phyloP scores from a whole-genome alignment of 2,888 invertebrate species.

The Himalopsyche kuldschensis region DNA sequence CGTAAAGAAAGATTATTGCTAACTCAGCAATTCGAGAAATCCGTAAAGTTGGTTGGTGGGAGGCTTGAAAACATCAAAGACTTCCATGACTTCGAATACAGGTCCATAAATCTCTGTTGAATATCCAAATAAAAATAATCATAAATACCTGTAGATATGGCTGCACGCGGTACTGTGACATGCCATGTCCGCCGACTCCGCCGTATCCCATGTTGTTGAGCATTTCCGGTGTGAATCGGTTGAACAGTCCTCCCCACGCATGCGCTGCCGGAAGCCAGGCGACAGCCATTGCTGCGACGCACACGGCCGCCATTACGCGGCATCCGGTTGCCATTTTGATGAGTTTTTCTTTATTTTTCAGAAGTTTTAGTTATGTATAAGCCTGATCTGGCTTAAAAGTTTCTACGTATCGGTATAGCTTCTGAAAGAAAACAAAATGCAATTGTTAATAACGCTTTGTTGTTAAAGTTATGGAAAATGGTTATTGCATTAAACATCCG shows the following conservation, averaged over 20 bases:
- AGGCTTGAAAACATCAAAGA: too few relatives aligned
- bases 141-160: slow-evolving; percentile 58
- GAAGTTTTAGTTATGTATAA: background rate
- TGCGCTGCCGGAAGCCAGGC: slow-evolving; percentile 49
- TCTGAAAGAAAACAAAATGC: background rate
- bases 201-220: slow-evolving; percentile 79
- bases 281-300: slow-evolving; percentile 39
- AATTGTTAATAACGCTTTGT: background rate
- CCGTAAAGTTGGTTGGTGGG: too few relatives aligned
- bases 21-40: too few relatives aligned
- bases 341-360: background rate
- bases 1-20: too few relatives aligned
- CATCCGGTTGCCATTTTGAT: slow-evolving; percentile 6
- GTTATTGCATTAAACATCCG: too few relatives aligned
- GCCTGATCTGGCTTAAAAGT: background rate
- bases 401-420: background rate
- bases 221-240: slow-evolving; percentile 86
- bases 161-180: slow-evolving; percentile 43
- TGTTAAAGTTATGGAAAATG: background rate
- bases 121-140: too few relatives aligned
- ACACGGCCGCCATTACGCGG: slow-evolving; percentile 7
- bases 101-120: too few relatives aligned
- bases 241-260: slow-evolving; percentile 83
- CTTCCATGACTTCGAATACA: too few relatives aligned
- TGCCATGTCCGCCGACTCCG: slow-evolving; percentile 53